Evolutionary conservation across 2,888 invertebrate species (phyloP).

Genomic region (Pristionchus arcanus): DNA sequence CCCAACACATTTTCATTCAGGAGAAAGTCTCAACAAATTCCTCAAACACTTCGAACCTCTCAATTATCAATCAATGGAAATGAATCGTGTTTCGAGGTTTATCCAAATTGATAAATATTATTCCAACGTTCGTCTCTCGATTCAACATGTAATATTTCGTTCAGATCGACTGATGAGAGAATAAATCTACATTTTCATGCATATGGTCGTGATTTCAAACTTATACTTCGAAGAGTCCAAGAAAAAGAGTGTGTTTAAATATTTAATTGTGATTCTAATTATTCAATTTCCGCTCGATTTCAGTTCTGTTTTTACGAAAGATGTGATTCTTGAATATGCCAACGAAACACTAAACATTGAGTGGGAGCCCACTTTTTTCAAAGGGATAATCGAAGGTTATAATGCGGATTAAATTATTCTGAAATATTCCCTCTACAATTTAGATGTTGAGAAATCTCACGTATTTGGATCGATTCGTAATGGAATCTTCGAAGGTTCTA

Average conservation of each 20-base stretch:
- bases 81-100: not conserved
- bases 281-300: not conserved
- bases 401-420: not conserved
- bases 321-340: not conserved
- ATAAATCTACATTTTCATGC: not conserved
- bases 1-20: not conserved
- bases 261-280: not conserved
- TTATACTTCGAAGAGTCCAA: not conserved
- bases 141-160: not conserved
- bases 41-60: constrained; percentile 36
- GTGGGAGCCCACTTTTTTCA: not conserved
- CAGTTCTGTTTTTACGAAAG: not conserved
- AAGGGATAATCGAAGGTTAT: not conserved
- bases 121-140: not conserved
- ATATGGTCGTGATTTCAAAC: constrained; percentile 13
- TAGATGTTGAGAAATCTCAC: not conserved
- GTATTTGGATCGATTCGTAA: constrained; percentile 7
- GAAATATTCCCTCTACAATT: not conserved
- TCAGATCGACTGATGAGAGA: not conserved
- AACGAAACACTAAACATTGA: constrained; percentile 1
- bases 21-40: not conserved
- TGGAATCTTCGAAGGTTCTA: constrained; percentile 30
- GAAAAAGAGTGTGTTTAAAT: not conserved
- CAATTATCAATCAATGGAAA: not conserved
- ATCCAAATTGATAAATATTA: not conserved